A percentile compares a stretch with the other conserved stretches of the same genome.
These are phyloP conservation scores for Halcyon senegalensis DNA, from an alignment of 2,113 vertebrate species.

Conservation along the genomic window DNA sequence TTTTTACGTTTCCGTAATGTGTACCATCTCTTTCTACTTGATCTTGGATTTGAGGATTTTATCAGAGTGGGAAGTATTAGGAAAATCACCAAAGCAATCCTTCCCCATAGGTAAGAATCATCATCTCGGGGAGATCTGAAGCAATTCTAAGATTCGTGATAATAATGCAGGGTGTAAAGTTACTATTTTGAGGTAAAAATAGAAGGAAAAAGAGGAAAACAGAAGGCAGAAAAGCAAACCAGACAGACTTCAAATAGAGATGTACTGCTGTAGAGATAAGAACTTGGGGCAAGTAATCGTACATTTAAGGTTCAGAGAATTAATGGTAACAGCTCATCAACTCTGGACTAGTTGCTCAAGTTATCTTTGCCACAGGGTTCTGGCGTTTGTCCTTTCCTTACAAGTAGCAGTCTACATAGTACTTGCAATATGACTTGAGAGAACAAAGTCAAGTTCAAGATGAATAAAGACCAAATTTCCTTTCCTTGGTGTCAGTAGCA, in stretches of 20 bases:
- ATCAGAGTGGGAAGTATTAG: conserved; percentile 83
- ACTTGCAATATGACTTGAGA: background rate
- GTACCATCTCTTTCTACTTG: conserved; percentile 55
- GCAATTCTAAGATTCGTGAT: background rate
- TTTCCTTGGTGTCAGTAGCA: background rate
- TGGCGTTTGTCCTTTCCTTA: background rate
- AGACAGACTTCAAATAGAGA: background rate
- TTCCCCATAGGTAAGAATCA: conserved; percentile 79
- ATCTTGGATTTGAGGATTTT: conserved; percentile 82
- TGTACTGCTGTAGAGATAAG: background rate
- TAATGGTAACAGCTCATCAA: background rate
- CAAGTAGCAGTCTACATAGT: background rate
- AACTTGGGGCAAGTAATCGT: background rate
- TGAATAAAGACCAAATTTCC: background rate
- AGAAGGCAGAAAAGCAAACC: background rate
- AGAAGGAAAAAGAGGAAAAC: no score
- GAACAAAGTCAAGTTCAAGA: background rate
- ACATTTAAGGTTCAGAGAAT: background rate
- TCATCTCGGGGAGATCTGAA: background rate
- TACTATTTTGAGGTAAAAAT: background rate
- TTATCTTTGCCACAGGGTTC: background rate
- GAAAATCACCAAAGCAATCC: conserved; percentile 83
- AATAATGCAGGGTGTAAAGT: background rate
- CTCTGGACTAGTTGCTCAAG: background rate
- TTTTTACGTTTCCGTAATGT: background rate